Base-by-base conservation (phyloP, 2,888 invertebrate genomes). In the Disparrhopalites patrizii region DNA sequence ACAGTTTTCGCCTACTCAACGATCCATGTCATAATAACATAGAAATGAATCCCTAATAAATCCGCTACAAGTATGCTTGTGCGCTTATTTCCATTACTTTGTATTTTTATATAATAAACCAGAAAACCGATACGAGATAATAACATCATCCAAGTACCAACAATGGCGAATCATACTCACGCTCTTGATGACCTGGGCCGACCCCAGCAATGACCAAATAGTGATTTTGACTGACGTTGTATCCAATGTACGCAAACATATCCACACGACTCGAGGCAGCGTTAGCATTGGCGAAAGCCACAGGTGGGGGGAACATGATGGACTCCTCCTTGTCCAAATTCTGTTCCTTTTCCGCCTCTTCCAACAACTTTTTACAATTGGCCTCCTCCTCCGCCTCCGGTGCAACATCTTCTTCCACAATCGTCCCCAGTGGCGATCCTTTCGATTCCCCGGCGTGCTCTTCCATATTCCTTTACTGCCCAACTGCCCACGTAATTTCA, bases 191-290 rank as follows among this genome's bases (percentile, higher is more conserved):
- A 31, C 63, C 65, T 7, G 68, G n/a, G 18, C 13, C 4, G 4
- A 47, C 13, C 4, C 20, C 15, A 28, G 20, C 74, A 13, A 73
- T 36, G 2, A 74, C 71, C 7, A 74, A 54, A 0, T 57, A 18
- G 56, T 67, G n/a, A n/a, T n/a, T n/a, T n/a, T n/a, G n/a, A n/a
- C n/a, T n/a, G n/a, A n/a, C n/a, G n/a, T n/a, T 68, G 15, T 36
- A 38, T 8, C 69, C 57, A 27, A 67, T 58, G 52, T 74, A 74
- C n/a, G 70, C 74, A 70, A 71, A 74, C 67, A 74, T 69, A 31
- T 70, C 74, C 43, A 68, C 66, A 28, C 73, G 43, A 15, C 57
- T 55, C 3, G 69, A 66, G 13, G 67, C 68, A 10, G 58, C 64
- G 51, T 70, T 65, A 8, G 70, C 5, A 27, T 64, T 56, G 33